Evolutionary conservation across 2,888 invertebrate genomes (phyloP).

Genomic region (Tanytarsus gracilentus): DNA sequence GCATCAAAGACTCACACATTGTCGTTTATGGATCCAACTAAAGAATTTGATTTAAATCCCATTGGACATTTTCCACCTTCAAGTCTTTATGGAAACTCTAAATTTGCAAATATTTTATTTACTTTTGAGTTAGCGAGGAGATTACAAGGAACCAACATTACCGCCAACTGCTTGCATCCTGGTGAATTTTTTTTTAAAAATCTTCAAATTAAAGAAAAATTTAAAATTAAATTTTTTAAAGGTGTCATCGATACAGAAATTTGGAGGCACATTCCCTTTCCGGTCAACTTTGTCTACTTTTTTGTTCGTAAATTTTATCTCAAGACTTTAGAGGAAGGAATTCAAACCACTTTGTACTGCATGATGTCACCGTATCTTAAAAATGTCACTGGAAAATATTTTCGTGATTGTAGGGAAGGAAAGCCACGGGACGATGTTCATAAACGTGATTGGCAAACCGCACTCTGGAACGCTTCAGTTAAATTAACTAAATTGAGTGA

Average conservation of each 20-base stretch:
- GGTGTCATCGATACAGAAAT: conserved; percentile 58
- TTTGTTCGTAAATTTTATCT: conserved; percentile 61
- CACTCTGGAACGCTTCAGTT: conserved; percentile 78
- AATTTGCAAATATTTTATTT: conserved; percentile 76
- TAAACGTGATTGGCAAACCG: conserved; percentile 62
- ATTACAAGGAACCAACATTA: conserved; percentile 66
- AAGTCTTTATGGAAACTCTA: conserved; percentile 73
- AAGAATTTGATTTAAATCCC: conserved; percentile 54
- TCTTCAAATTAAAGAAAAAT: neutral
- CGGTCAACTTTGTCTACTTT: conserved; percentile 59
- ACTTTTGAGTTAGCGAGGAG: conserved; percentile 66
- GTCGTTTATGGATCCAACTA: conserved; percentile 61
- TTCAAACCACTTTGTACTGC: conserved; percentile 67
- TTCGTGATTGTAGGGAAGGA: conserved; percentile 64
- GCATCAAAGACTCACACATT: conserved; percentile 72
- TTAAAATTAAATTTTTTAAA: neutral
- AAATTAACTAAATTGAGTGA: conserved; percentile 59
- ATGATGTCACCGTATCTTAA: conserved; percentile 66
- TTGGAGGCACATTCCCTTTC: conserved; percentile 69
- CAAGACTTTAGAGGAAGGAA: conserved; percentile 68
- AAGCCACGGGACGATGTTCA: conserved; percentile 52
- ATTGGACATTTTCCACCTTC: conserved; percentile 50
- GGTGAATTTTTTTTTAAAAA: conserved; percentile 52
- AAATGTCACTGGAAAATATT: conserved; percentile 67
- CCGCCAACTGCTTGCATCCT: conserved; percentile 79